Evolutionary conservation across 2,888 invertebrate species (phyloP).

Genomic region (Mechanitis messenoides): DNA sequence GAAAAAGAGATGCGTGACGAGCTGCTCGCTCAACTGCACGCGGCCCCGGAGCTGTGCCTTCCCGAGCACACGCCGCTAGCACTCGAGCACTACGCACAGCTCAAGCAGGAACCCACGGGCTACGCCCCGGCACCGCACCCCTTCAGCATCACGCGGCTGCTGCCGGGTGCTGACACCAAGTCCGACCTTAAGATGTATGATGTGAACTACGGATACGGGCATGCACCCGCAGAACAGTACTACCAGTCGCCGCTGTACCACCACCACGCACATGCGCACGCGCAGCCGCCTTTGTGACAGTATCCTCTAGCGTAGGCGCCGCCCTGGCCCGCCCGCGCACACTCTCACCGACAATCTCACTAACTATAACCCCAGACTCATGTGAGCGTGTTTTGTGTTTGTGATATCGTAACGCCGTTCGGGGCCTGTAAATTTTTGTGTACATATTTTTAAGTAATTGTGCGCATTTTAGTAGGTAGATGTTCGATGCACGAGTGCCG

Average conservation of each 20-base stretch:
- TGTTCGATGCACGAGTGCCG: slow-evolving; percentile 48
- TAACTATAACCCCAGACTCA: slow-evolving; percentile 56
- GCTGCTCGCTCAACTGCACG: slow-evolving; percentile 83
- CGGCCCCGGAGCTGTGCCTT: slow-evolving; percentile 79
- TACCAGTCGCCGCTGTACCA: slow-evolving; percentile 90
- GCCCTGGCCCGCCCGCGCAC: slow-evolving; percentile 50
- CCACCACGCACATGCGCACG: slow-evolving; percentile 76
- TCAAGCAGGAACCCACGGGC: slow-evolving; percentile 86
- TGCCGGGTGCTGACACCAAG: slow-evolving; percentile 90
- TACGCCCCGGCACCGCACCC: slow-evolving; percentile 92
- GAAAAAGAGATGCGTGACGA: slow-evolving; percentile 78
- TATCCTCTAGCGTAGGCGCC: slow-evolving; percentile 89
- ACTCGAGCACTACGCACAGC: slow-evolving; percentile 80
- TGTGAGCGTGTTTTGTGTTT: slow-evolving; percentile 70
- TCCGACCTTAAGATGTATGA: slow-evolving; percentile 96
- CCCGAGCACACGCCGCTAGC: slow-evolving; percentile 78
- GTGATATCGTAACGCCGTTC: slow-evolving; percentile 43
- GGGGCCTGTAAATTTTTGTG: slow-evolving; percentile 54
- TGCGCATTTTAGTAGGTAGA: slow-evolving; percentile 61
- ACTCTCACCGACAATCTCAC: slow-evolving; percentile 47
- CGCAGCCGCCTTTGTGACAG: slow-evolving; percentile 94
- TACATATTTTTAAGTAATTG: slow-evolving; percentile 63
- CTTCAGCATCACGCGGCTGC: slow-evolving; percentile 94
- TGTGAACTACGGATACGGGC: slow-evolving; percentile 79
- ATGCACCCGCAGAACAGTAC: slow-evolving; percentile 83